A percentile compares a stretch with the other conserved stretches of the same genome.
Evolutionary conservation across 2,888 invertebrate species (phyloP).

Genomic region (Hemicrepidius hirtus): DNA sequence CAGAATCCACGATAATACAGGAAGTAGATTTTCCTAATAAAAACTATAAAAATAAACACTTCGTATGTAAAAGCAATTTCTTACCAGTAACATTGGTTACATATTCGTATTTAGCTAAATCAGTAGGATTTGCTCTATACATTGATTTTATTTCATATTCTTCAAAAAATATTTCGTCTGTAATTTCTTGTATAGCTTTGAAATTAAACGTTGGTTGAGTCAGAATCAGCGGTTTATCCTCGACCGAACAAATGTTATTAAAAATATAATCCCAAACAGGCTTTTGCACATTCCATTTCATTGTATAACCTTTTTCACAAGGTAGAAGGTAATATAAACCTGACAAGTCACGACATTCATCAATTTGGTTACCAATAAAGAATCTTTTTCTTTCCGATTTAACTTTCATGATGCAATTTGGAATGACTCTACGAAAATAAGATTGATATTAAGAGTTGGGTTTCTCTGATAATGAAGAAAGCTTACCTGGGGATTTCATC

Average conservation of each 20-base stretch:
- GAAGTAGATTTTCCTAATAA: slow-evolving; percentile 57
- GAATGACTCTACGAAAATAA: slow-evolving; percentile 78
- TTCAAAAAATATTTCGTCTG: slow-evolving; percentile 97
- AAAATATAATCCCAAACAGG: slow-evolving; percentile 97
- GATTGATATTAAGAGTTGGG: not conserved
- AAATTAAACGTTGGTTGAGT: slow-evolving; percentile 98
- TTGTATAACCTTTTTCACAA: slow-evolving; percentile 95
- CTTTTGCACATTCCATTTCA: slow-evolving; percentile 98
- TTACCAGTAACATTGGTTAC: slow-evolving; percentile 57
- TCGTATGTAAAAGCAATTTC: not conserved
- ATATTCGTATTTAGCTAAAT: slow-evolving; percentile 85
- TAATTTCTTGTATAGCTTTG: slow-evolving; percentile 91
- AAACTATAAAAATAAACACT: not conserved
- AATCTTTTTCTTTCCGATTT: slow-evolving; percentile 95
- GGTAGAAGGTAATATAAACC: slow-evolving; percentile 95
- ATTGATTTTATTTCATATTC: slow-evolving; percentile 94
- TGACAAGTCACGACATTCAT: slow-evolving; percentile 96
- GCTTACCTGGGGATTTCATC: slow-evolving; percentile 79
- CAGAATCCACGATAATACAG: slow-evolving; percentile 89
- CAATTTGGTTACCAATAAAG: slow-evolving; percentile 95
- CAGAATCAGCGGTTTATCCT: slow-evolving; percentile 86
- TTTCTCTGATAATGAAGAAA: slow-evolving; percentile 34
- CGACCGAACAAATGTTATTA: slow-evolving; percentile 87
- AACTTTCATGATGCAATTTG: slow-evolving; percentile 98
- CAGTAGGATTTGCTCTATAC: slow-evolving; percentile 86